A percentile compares a stretch with the other conserved stretches of the same genome.
Conservation (phyloP, 2,797 vertebrate species). For the Philypnodon macrostomus region DNA sequence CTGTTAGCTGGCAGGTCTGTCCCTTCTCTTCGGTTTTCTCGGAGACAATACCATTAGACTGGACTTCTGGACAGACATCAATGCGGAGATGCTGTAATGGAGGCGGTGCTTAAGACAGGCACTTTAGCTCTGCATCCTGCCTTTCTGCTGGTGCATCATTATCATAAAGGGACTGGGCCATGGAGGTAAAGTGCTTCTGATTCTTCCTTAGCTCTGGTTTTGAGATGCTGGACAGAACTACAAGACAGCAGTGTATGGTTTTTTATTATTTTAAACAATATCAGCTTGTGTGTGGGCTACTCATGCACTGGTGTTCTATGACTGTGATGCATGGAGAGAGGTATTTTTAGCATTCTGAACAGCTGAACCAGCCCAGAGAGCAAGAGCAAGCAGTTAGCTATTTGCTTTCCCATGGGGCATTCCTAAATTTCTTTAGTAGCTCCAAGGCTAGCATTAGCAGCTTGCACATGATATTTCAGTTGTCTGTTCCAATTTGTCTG, state of each 20-base stretch:
- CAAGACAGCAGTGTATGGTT: conserved; percentile 8
- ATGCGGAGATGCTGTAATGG: conserved; percentile 26
- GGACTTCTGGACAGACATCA: conserved; percentile 28
- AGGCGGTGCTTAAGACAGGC: conserved; percentile 38
- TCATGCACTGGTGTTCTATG: conserved; percentile 15
- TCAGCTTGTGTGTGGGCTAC: conserved; percentile 17
- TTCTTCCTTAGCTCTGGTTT: conserved; percentile 27
- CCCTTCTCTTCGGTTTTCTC: conserved; percentile 6
- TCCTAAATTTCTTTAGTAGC: conserved; percentile 34
- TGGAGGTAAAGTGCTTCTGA: conserved; percentile 73
- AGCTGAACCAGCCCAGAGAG: conserved; percentile 56
- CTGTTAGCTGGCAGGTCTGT: conserved; percentile 33
- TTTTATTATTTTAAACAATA: too few species aligned
- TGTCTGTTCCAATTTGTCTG: conserved; percentile 13
- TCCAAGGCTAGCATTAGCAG: conserved; percentile 25
- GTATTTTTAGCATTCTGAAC: conserved; percentile 65
- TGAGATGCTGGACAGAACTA: conserved; percentile 7
- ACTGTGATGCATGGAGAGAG: conserved; percentile 17
- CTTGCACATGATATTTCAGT: conserved; percentile 18
- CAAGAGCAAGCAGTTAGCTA: conserved; percentile 21
- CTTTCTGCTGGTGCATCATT: conserved; percentile 55
- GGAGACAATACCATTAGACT: conserved; percentile 5
- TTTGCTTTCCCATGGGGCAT: conserved; percentile 26
- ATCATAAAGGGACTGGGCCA: conserved; percentile 46
- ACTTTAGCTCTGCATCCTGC: conserved; percentile 16